Evolutionary conservation across 1,140 invertebrate genomes (phyloP).

Genomic region (Ceratina japonica): DNA sequence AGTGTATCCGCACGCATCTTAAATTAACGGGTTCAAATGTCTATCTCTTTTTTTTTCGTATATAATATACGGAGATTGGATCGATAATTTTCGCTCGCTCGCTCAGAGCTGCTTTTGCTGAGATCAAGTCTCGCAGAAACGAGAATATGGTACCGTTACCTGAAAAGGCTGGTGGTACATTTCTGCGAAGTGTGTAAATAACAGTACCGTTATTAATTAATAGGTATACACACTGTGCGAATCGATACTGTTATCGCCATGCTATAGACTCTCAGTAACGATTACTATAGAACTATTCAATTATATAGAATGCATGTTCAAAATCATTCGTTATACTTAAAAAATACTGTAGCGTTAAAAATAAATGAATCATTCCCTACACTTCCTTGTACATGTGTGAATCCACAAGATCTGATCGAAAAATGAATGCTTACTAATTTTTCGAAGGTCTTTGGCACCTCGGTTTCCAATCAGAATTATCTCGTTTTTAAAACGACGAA

Average conservation of each 20-base stretch:
- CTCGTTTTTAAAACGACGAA: too few species aligned
- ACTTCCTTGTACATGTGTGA: too few species aligned
- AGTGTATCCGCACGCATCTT: background rate
- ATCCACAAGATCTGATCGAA: too few species aligned
- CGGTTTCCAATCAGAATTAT: background rate
- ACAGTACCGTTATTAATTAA: slow-evolving; percentile 40
- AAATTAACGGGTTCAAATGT: background rate
- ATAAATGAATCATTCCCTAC: too few species aligned
- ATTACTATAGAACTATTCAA: background rate
- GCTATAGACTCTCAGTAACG: background rate
- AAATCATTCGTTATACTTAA: too few species aligned
- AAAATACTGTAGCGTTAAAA: too few species aligned
- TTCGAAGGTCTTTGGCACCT: slow-evolving; percentile 1
- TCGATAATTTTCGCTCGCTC: slow-evolving; percentile 10
- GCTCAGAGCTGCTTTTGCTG: slow-evolving; percentile 13
- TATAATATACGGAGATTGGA: background rate
- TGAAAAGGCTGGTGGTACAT: slow-evolving; percentile 5
- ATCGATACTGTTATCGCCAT: background rate
- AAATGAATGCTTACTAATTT: too few species aligned
- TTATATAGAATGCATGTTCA: too few species aligned
- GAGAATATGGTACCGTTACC: slow-evolving; percentile 35
- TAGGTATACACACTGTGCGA: background rate
- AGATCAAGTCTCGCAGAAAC: slow-evolving; percentile 40
- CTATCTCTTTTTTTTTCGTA: background rate
- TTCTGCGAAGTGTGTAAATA: slow-evolving; percentile 22